Conservation (phyloP, 1,140 invertebrate genomes). For the Conus ventricosus region DNA sequence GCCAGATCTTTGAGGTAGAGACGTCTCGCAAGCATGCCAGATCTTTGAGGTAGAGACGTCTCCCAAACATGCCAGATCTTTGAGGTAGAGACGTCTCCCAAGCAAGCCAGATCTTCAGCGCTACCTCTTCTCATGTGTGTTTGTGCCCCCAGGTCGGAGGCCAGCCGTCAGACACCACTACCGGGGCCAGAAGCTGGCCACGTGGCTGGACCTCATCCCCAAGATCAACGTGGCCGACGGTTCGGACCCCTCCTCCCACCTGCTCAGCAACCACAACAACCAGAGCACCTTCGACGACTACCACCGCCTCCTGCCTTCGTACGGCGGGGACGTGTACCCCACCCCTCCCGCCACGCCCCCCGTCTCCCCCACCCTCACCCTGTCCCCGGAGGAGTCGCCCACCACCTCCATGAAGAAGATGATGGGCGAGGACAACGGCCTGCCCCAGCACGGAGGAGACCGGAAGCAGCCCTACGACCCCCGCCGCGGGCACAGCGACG, state of each 20-base stretch:
- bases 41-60: too few relatives aligned
- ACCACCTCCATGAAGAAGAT: not conserved
- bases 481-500: not conserved
- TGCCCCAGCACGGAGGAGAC: not conserved
- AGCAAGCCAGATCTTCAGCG: too few relatives aligned
- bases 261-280: conserved; percentile 81
- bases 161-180: conserved; percentile 90
- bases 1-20: too few relatives aligned
- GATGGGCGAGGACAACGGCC: conserved; percentile 13
- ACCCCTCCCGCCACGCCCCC: conserved; percentile 71
- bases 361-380: conserved; percentile 35
- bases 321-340: conserved; percentile 61
- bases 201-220: conserved; percentile 96
- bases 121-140: too few relatives aligned
- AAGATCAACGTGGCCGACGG: conserved; percentile 91
- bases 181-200: conserved; percentile 93
- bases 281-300: conserved; percentile 63
- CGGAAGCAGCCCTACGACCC: not conserved
- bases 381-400: conserved; percentile 26
- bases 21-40: too few relatives aligned
- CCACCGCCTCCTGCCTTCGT: conserved; percentile 60
- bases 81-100: too few relatives aligned
- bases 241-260: conserved; percentile 83
- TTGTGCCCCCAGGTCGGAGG: conserved; percentile 39
- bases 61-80: too few relatives aligned